These are phyloP conservation scores for Augochlora pura DNA, from an alignment of 1,140 invertebrate species.

Conservation along the genomic window DNA sequence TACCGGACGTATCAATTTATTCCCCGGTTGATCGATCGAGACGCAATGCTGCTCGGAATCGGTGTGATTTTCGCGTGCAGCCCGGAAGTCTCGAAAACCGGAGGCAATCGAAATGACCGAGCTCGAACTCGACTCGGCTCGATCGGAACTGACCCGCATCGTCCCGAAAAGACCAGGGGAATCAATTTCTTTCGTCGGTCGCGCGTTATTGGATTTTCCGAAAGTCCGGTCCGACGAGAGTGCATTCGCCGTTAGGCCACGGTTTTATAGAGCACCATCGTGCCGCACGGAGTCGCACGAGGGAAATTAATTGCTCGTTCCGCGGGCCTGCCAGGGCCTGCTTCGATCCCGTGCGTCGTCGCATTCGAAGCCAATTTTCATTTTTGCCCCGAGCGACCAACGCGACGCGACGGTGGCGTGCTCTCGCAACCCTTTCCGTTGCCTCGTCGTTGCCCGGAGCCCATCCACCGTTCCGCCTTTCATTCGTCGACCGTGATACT, in stretches of 20 bases:
- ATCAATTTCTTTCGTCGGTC: slow-evolving; percentile 33
- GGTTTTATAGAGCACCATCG: slow-evolving; percentile 33
- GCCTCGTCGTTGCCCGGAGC: slow-evolving; percentile 16
- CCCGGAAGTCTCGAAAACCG: background rate
- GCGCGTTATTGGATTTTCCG: slow-evolving; percentile 54
- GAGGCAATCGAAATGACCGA: background rate
- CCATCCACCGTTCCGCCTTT: background rate
- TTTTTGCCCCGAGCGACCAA: slow-evolving; percentile 33
- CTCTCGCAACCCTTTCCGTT: slow-evolving; percentile 23
- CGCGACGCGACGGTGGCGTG: background rate
- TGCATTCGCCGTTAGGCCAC: slow-evolving; percentile 9
- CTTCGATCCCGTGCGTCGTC: slow-evolving; percentile 12
- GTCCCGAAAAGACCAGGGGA: slow-evolving; percentile 7
- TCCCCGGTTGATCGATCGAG: background rate
- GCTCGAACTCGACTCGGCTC: too few relatives aligned
- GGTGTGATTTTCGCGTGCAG: background rate
- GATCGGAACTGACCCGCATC: background rate
- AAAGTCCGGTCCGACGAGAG: slow-evolving; percentile 4
- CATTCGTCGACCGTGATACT: background rate
- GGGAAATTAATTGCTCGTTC: slow-evolving; percentile 52
- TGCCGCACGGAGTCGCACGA: slow-evolving; percentile 30
- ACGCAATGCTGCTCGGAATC: background rate
- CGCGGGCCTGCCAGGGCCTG: background rate
- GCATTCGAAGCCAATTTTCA: slow-evolving; percentile 35
- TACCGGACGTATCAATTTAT: background rate